phyloP scores from a whole-genome alignment of 2,888 invertebrate species.

The Drosophila formosana region DNA sequence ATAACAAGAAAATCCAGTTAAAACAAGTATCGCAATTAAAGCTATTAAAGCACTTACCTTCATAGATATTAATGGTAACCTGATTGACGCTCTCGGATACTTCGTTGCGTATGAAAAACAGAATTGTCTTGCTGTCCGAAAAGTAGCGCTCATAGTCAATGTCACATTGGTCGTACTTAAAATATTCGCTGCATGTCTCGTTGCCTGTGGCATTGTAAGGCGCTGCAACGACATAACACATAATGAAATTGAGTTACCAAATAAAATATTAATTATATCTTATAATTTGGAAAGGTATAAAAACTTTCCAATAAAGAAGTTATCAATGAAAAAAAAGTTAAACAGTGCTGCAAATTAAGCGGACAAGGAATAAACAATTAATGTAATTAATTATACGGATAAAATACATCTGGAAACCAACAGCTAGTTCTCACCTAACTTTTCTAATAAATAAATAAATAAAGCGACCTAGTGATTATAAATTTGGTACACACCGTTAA shows the following conservation, averaged over 20 bases:
- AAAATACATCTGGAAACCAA: too few relatives aligned
- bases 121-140: slow-evolving; percentile 90
- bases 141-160: slow-evolving; percentile 89
- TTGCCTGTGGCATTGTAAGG: slow-evolving; percentile 90
- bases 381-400: too few relatives aligned
- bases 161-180: slow-evolving; percentile 86
- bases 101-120: slow-evolving; percentile 92
- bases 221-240: slow-evolving; percentile 55
- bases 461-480: background rate
- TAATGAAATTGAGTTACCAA: background rate
- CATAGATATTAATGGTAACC: slow-evolving; percentile 92
- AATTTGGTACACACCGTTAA: slow-evolving; percentile 85
- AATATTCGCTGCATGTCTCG: slow-evolving; percentile 88
- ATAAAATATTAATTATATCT: too few relatives aligned
- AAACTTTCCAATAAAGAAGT: too few relatives aligned
- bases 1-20: background rate
- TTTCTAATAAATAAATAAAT: too few relatives aligned
- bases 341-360: too few relatives aligned
- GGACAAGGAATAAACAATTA: too few relatives aligned
- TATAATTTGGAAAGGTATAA: too few relatives aligned
- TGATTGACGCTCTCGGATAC: slow-evolving; percentile 89
- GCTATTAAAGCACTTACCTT: slow-evolving; percentile 87
- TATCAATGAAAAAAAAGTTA: too few relatives aligned
- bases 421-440: too few relatives aligned
- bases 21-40: background rate